Percentiles rank a stretch among this genome's conserved stretches.
Conservation (phyloP, 2,113 vertebrate species). For the Melanerpes aurifrons region DNA sequence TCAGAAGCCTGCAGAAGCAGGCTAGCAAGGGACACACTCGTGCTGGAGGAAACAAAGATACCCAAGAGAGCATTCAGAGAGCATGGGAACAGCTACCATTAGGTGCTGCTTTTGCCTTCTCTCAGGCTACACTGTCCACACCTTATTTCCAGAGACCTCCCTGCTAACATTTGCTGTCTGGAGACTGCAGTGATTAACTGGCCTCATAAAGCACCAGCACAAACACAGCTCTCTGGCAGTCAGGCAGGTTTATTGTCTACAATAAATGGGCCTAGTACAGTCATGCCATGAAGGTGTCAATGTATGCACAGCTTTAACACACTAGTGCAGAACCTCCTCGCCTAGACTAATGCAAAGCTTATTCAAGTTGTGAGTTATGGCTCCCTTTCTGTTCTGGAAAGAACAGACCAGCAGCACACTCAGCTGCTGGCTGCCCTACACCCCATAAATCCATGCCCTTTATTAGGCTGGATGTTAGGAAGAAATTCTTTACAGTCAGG, state of each 20-base stretch:
- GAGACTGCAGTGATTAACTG: not conserved
- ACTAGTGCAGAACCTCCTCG: not conserved
- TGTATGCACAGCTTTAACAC: not conserved
- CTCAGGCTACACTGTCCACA: not conserved
- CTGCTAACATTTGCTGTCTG: not conserved
- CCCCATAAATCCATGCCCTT: not conserved
- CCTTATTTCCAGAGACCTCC: not conserved
- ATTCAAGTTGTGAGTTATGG: not conserved
- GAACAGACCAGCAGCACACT: fast-evolving
- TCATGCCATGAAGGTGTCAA: not conserved
- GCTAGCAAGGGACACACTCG: not conserved
- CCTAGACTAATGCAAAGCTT: not conserved
- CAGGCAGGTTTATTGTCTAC: not conserved
- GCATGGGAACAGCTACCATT: not conserved
- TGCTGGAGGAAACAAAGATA: not conserved
- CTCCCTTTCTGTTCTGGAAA: not conserved
- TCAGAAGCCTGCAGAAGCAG: not conserved
- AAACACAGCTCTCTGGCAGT: not conserved
- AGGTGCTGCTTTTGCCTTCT: not conserved
- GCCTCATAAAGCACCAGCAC: not conserved
- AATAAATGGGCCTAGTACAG: not conserved
- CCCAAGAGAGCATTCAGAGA: not conserved
- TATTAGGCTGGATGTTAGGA: too few relatives aligned
- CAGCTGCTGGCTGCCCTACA: not conserved
- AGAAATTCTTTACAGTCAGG: too few relatives aligned